Evolutionary conservation across 2,113 vertebrate genomes (phyloP), one percentile per base, ranked within the genome.

Genomic region (Heterocephalus glaber): DNA sequence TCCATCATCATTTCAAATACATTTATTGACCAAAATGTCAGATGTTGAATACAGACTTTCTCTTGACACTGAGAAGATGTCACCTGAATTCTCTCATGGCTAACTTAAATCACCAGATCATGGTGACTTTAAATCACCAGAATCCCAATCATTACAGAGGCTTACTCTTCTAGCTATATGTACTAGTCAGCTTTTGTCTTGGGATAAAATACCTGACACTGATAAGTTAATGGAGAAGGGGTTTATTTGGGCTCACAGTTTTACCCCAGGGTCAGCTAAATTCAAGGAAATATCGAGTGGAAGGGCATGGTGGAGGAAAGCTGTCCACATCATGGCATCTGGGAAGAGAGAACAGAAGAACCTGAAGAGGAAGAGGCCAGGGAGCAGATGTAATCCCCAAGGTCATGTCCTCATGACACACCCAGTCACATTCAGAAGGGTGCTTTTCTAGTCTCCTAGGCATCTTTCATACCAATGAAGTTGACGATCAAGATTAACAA

Each of bases 71-170:
- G 99, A 99, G 96, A 99, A 99, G 98, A 99, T 38, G 99, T 96
- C 99, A 99, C 98, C 98, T 99, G 76, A 99, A 99, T 97, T 99
- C 98, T 49, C 98, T 99, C 97, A 98, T 99, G 0, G 99, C 99
- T 63, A 28, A 56, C 16, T 99, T 98, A 99, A 96, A 98, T 98
- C 54, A 99, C 98, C 74, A 98, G 99, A 95, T n/a, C n/a, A n/a
- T n/a, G n/a, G n/a, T n/a, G n/a, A 56, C 16, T 56, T 99, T 98
- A 99, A 96, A 98, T 98, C 54, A 99, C 98, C 74, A 98, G 99
- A 95, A 98, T 99, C 95, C 97, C 98, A 14, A 98, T 99, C 41
- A 98, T 98, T 96, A 98, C 98, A 0, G 98, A 99, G 95, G 98
- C 98, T 72, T 98, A 98, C 30, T 49, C 16, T 33, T 80, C 16